Evolutionary conservation across 64 coral and sea anemone species (phyloP), one percentile per base, ranked within the genome.

Genomic region (Actinia tenebrosa): DNA sequence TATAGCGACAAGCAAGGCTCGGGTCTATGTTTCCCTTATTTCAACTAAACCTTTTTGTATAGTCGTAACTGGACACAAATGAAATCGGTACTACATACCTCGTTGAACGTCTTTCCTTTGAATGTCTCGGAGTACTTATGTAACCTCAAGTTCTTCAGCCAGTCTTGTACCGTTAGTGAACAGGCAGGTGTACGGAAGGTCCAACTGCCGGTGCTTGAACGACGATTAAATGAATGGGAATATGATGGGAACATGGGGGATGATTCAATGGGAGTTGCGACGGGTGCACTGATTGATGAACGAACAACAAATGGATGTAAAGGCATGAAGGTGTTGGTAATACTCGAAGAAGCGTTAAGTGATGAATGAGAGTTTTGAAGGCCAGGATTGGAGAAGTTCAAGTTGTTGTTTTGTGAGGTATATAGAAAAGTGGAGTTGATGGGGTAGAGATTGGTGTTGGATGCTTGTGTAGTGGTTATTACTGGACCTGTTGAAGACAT

Each of bases 61-160:
- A 19, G 63, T 20, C 5, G 63, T n/a, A 22, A 22, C 63, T 66
- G 63, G 17, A 19, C 0, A 66, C 63, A 23, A 66, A 19, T 25
- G 11, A 26, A 75, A 11, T 75, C 30, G 30, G 27, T 30, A 30
- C 10, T 27, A 10, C 27, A 15, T 79, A 96, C 94, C 91, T 96
- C 87, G 79, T 96, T 77, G 85, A 96, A 96, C 15, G 90, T 92
- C 80, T 90, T 96, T 26, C 91, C 91, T 58, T 83, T 60, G 83
- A 96, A 93, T 16, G 91, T 19, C 27, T 93, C 91, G 9, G 85
- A 92, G 77, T 96, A 96, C 59, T 96, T 96, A 27, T 96, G 94
- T 15, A 96, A 69, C 44, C 94, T 55, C 44, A 96, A 87, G 20
- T 85, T 96, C 75, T 92, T 92, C 44, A 96, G 82, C 94, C 94